phyloP scores from a whole-genome alignment of 2,797 vertebrate species.

The Malacoctenus gilli region DNA sequence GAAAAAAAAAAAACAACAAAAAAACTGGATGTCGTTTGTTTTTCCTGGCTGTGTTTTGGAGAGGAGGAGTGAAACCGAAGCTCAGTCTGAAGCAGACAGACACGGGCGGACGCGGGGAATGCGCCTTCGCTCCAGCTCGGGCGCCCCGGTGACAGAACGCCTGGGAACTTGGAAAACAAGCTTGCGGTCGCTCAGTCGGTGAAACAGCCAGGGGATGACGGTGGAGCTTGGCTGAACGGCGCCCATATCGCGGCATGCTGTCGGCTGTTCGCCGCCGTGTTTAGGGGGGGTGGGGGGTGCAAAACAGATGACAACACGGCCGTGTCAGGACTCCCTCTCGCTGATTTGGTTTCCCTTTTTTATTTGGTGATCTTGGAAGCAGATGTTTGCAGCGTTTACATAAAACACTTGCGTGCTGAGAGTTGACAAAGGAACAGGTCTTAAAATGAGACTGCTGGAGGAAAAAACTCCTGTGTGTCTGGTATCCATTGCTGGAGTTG shows the following conservation, averaged over 20 bases:
- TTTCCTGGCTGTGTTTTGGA: constrained; percentile 58
- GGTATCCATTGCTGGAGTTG: no score
- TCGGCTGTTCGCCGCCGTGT: constrained; percentile 5
- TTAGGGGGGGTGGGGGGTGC: constrained; percentile 10
- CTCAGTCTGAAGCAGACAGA: constrained; percentile 40
- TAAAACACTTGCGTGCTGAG: neutral
- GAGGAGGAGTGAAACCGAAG: constrained; percentile 58
- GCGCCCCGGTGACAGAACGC: constrained; percentile 51
- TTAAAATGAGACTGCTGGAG: no score
- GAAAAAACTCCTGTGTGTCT: no score
- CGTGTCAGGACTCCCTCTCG: neutral
- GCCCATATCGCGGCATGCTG: neutral
- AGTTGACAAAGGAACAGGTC: no score
- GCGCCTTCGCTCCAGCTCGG: constrained; percentile 29
- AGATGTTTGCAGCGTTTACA: constrained; percentile 19
- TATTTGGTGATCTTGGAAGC: constrained; percentile 30
- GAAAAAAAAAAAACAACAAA: no score
- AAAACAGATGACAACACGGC: no score
- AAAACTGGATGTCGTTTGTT: constrained; percentile 68
- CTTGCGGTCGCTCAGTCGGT: neutral
- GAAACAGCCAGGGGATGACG: constrained; percentile 20
- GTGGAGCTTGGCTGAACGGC: constrained; percentile 1
- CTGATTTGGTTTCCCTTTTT: constrained; percentile 22
- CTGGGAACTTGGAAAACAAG: constrained; percentile 43
- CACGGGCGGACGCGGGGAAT: no score